These are phyloP conservation scores for Loris lydekkerianus DNA, from an alignment of 2,797 vertebrate species.

Conservation along the genomic window DNA sequence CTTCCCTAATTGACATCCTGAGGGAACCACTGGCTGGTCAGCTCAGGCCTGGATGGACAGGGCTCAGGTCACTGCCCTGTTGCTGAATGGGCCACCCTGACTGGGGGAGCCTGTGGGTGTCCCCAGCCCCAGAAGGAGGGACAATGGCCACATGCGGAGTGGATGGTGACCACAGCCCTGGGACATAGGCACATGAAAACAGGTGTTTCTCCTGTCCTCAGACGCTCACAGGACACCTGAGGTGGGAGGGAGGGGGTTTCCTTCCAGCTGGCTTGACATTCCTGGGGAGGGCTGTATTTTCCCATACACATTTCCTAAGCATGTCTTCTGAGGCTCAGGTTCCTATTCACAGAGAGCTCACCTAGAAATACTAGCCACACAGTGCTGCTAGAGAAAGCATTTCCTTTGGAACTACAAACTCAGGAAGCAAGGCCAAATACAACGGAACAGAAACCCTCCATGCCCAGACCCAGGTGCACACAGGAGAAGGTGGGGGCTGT, in stretches of 20 bases:
- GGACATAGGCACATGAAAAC: too few species aligned
- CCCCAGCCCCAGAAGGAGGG: not conserved
- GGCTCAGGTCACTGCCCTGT: not conserved
- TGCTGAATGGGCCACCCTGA: not conserved
- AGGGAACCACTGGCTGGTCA: not conserved
- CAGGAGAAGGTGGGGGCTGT: too few species aligned
- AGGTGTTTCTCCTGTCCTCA: not conserved
- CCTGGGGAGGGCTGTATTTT: not conserved
- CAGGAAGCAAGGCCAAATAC: too few species aligned
- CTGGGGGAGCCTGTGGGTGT: accelerated
- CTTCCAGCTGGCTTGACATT: not conserved
- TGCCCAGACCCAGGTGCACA: accelerated
- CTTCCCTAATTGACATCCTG: not conserved
- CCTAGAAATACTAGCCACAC: not conserved
- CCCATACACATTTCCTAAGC: not conserved
- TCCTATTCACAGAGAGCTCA: too few species aligned
- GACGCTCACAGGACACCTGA: not conserved
- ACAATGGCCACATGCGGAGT: accelerated
- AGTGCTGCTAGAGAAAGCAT: accelerated
- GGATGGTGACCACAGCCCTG: not conserved
- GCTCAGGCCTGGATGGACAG: too few species aligned
- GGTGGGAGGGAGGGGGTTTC: not conserved
- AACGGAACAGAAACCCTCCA: not conserved
- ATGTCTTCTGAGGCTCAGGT: not conserved
- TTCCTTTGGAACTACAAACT: not conserved